Base-by-base conservation (phyloP, 1,140 invertebrate genomes). In the Drosophila teissieri region DNA sequence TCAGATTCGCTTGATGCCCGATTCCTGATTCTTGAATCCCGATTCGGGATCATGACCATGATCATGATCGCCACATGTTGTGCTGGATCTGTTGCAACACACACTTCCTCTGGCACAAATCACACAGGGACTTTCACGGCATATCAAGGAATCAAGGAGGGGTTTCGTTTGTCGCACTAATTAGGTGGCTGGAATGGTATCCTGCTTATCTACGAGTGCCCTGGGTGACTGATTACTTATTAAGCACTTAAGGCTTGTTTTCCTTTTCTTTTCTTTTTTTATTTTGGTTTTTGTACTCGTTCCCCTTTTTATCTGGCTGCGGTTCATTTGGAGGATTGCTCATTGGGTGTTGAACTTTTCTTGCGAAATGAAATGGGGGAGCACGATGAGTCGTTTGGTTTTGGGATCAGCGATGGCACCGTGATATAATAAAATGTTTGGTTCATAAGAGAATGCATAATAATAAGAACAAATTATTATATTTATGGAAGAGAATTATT, bases 331-430 rank as follows among this genome's bases (percentile, higher is more conserved):
- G 69, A 58, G 36, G 65, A 79, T 79, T 79, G 64, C 70, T 88
- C 65, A 68, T 82, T 82, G 83, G 79, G 75, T 82, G 83, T 76
- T 88, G 83, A 81, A 73, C 70, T 76, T 76, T 86, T 76, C 53
- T 67, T 34, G 53, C 39, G 36, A 58, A 75, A 55, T 63, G 36
- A 65, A 49, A 56, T 37, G 40, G 61, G 34, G 46, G 22, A 17
- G 36, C 34, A 17, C 34, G 4, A 3, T 36, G 52, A 15, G 36
- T 51, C 3, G 31, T 12, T n/a, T 3, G 40, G 4, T 2, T 34
- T 36, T 22, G 17, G 37, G 14, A 44, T 19, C 11, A 31, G 70
- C 56, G 70, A 75, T 74, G 60, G 27, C 0, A 40, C 24, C 11
- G 61, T 75, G 73, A 67, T 11, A n/a, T 24, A 46, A 22, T 5